phyloP scores from a whole-genome alignment of 1,140 invertebrate genomes.

The Drosophila setifemur region DNA sequence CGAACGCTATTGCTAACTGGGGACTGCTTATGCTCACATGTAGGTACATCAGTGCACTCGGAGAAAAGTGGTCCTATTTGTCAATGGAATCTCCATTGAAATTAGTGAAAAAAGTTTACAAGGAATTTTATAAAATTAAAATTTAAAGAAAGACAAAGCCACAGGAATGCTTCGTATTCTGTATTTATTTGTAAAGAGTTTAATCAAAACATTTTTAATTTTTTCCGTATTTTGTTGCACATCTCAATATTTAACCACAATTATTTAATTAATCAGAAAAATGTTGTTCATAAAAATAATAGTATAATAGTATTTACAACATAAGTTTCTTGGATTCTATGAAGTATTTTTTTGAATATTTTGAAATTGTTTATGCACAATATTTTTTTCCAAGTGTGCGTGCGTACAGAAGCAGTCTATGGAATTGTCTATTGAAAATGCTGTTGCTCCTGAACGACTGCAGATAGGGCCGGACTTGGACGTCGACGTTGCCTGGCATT shows the following conservation, averaged over 20 bases:
- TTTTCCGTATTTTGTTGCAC: no score
- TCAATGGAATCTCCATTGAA: not conserved
- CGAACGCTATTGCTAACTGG: slow-evolving; percentile 78
- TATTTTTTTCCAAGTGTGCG: slow-evolving; percentile 14
- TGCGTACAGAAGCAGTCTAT: slow-evolving; percentile 38
- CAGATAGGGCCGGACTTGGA: slow-evolving; percentile 27
- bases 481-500: slow-evolving; percentile 37
- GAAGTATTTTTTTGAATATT: not conserved
- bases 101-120: not conserved
- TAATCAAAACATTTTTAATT: no score
- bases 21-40: slow-evolving; percentile 62
- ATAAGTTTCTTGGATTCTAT: no score
- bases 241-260: no score
- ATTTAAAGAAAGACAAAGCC: no score
- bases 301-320: no score
- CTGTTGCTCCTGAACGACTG: slow-evolving; percentile 28
- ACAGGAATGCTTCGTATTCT: no score
- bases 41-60: slow-evolving; percentile 21
- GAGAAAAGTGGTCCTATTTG: not conserved
- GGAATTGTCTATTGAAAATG: slow-evolving; percentile 60
- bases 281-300: no score
- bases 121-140: not conserved
- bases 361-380: not conserved
- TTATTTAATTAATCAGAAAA: no score
- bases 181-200: no score